Evolutionary conservation across 2,113 vertebrate species (phyloP).

Genomic region (Indicator maculatus): DNA sequence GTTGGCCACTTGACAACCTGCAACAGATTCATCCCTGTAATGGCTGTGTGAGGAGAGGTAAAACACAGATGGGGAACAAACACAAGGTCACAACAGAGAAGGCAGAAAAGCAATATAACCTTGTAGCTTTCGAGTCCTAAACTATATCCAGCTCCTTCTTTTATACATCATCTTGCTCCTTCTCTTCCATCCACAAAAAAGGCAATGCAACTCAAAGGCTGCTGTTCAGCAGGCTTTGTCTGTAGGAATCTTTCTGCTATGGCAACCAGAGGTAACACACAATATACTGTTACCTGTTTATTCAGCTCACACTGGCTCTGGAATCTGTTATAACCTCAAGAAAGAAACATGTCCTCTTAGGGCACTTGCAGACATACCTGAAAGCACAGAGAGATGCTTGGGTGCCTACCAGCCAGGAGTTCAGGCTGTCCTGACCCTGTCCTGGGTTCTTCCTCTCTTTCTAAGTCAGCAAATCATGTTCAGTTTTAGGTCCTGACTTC

Average conservation of each 20-base stretch:
- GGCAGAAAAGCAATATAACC: background rate
- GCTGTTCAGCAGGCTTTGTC: background rate
- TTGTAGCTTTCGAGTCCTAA: background rate
- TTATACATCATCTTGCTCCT: background rate
- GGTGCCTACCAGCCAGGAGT: background rate
- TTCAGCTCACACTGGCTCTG: background rate
- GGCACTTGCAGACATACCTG: background rate
- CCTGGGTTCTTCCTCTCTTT: background rate
- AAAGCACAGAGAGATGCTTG: background rate
- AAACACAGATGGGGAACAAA: background rate
- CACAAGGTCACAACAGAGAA: background rate
- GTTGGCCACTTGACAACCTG: background rate
- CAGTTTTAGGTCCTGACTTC: background rate
- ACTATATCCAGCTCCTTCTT: background rate
- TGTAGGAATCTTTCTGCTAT: background rate
- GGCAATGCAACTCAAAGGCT: background rate
- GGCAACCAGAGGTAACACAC: background rate
- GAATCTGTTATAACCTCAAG: background rate
- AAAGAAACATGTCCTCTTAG: background rate
- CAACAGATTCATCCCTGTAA: background rate
- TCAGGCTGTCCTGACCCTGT: background rate
- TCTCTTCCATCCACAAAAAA: background rate
- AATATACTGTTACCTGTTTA: background rate
- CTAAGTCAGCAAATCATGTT: background rate
- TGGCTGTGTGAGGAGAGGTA: background rate